These are phyloP conservation scores for Callospermophilus lateralis DNA, from an alignment of 2,113 vertebrate genomes.

Conservation along the genomic window DNA sequence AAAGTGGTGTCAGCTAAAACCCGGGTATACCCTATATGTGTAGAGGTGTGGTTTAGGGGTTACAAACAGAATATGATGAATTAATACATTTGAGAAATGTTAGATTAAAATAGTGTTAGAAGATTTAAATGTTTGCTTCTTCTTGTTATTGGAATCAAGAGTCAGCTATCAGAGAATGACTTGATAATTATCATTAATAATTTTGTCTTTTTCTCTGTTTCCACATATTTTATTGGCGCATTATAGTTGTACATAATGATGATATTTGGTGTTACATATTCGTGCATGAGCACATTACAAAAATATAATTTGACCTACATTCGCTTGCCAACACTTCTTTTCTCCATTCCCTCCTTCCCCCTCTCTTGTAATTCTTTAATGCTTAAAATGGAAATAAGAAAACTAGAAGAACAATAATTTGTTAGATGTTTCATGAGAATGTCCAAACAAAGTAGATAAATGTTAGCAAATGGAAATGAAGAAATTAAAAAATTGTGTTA, in stretches of 20 bases:
- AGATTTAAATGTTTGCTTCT: background rate
- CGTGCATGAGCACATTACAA: too few species aligned
- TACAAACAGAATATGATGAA: background rate
- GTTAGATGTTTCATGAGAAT: background rate
- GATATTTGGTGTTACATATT: too few species aligned
- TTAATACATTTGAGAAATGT: background rate
- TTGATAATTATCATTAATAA: background rate
- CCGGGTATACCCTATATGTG: background rate
- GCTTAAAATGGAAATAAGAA: background rate
- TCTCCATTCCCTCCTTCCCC: too few species aligned
- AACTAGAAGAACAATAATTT: background rate
- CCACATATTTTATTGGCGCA: too few species aligned
- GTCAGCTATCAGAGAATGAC: background rate
- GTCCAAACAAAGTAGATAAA: background rate
- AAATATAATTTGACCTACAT: too few species aligned
- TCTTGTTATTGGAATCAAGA: background rate
- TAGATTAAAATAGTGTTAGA: background rate
- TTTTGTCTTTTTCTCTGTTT: too few species aligned
- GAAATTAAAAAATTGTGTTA: background rate
- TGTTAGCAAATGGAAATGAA: background rate
- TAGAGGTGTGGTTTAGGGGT: background rate
- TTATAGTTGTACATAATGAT: too few species aligned
- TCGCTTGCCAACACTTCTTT: too few species aligned
- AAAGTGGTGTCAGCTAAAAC: background rate
- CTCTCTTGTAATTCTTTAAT: too few species aligned